A percentile compares a stretch with the other conserved stretches of the same genome.
Evolutionary conservation across 2,113 vertebrate species (phyloP).

Genomic region (Felis catus): F.catus_Fca126_mat1.0 CM031415.1:14766001-14766500

Average conservation of each 20-base stretch:
- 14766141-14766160: neutral
- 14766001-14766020: neutral
- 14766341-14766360: neutral
- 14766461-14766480: neutral
- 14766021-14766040: neutral
- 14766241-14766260: neutral
- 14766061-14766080: neutral
- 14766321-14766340: neutral
- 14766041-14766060: neutral
- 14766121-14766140: neutral
- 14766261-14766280: neutral
- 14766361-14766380: accelerated
- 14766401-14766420: neutral
- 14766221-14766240: neutral
- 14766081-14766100: neutral
- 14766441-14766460: neutral
- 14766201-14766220: neutral
- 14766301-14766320: neutral
- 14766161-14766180: neutral
- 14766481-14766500: neutral
- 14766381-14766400: neutral
- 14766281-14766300: neutral
- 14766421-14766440: accelerated
- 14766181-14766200: neutral
- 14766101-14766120: neutral